A percentile compares a stretch with the other conserved stretches of the same genome.
Conservation (phyloP, 2,797 vertebrate genomes). For the Amblyopsis hoosieri region DNA sequence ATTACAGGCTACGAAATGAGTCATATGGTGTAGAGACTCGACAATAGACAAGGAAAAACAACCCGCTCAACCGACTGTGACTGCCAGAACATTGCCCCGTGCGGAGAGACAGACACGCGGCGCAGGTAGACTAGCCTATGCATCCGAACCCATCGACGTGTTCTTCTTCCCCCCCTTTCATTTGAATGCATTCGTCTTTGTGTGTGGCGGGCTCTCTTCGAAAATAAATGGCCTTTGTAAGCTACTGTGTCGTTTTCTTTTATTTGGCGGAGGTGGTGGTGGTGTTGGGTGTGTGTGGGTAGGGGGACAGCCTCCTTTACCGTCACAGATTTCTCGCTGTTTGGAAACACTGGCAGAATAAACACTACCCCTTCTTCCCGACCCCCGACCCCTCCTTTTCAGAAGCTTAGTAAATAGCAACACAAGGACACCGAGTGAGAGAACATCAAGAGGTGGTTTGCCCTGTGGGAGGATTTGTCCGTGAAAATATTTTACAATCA, state of each 20-base stretch:
- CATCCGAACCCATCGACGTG: constrained; percentile 63
- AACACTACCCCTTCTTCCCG: too few species aligned
- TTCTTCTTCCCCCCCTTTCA: constrained; percentile 30
- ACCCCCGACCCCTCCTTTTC: constrained; percentile 33
- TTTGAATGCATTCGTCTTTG: constrained; percentile 46
- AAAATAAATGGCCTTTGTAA: constrained; percentile 30
- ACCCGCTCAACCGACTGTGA: constrained; percentile 74
- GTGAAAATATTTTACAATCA: constrained; percentile 79
- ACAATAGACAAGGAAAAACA: constrained; percentile 69
- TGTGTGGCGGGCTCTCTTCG: constrained; percentile 35
- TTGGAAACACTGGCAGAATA: constrained; percentile 41
- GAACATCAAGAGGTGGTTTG: constrained; percentile 44
- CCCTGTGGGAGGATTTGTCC: constrained; percentile 76
- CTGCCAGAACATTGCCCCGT: constrained; percentile 67
- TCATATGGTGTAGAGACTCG: constrained; percentile 58
- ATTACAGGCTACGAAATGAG: constrained; percentile 72
- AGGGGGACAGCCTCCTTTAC: constrained; percentile 34
- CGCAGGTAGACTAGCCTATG: constrained; percentile 15
- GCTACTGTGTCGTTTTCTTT: constrained; percentile 29
- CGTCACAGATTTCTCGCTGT: constrained; percentile 40
- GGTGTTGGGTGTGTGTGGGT: background rate
- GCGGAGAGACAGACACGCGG: constrained; percentile 48
- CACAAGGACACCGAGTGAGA: constrained; percentile 65
- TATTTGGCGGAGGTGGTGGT: constrained; percentile 7
- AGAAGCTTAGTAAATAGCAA: constrained; percentile 59